Conservation (phyloP, 2,797 vertebrate species). For the Aldrovandia affinis region DNA sequence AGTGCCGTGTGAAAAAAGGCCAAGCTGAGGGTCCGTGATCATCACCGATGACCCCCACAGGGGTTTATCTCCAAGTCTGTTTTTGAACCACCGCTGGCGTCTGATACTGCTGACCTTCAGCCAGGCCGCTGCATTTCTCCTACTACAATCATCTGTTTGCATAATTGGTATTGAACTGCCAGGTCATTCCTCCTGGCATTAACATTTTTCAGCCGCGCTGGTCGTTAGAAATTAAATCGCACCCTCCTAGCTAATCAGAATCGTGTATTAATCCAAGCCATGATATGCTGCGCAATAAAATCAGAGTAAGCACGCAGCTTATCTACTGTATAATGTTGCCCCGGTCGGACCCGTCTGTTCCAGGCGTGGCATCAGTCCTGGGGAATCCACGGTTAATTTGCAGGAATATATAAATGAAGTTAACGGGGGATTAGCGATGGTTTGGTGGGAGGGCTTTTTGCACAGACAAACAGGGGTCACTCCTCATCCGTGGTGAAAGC, state of each 20-base stretch:
- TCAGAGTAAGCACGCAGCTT: background rate
- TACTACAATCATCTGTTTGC: background rate
- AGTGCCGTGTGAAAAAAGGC: no score
- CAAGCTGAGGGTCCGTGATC: no score
- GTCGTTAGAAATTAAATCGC: background rate
- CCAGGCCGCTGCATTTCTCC: background rate
- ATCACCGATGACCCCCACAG: no score
- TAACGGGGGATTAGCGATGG: background rate
- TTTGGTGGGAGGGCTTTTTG: background rate
- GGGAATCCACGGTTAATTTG: background rate
- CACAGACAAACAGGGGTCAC: no score
- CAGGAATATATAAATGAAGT: background rate
- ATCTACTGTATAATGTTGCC: background rate
- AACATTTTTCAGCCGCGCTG: background rate
- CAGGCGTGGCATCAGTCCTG: background rate
- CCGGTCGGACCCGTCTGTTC: background rate
- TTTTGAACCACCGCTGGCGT: background rate
- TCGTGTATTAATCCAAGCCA: background rate
- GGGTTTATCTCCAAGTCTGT: no score
- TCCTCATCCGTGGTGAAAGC: slow-evolving; percentile 45
- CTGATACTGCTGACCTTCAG: background rate
- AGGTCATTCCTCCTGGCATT: background rate
- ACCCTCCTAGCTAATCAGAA: background rate
- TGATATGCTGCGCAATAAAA: background rate
- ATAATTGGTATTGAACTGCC: background rate